Evolutionary conservation across 92 coral and sea anemone species (phyloP), one percentile per base, ranked within the genome.

Genomic region (Zoanthus sansibaricus): DNA sequence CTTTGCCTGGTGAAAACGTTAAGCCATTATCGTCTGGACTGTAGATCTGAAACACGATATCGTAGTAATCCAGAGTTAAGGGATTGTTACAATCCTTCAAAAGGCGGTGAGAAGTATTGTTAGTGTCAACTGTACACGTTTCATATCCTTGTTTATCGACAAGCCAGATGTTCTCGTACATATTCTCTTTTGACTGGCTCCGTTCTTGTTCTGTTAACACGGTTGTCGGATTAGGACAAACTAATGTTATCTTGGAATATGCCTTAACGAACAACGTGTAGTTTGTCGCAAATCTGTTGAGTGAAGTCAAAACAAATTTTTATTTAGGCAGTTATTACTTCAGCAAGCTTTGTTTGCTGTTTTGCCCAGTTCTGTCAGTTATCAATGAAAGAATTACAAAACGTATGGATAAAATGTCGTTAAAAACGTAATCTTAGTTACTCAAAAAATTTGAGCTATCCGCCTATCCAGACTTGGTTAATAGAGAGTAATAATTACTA

Each of bases 91-190:
- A 78, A 2, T 31, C 0, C 30, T 58, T 58, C 6, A 78, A 51
- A 3, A 7, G 5, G 25, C 52, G 33, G 51, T 78, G 21, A 12
- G 1, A 6, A 4, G 10, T 0, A 2, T 73, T 73, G 2, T 1
- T 77, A 0, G 4, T 9, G 51, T 77, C 8, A 11, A 56, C 71
- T 55, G 70, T 78, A 9, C 83, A 78, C 16, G 83, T 58, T 2
- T 78, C 71, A 25, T 78, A 78, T 18, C 83, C 71, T 7, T 78
- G 54, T 55, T 78, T 6, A 42, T 78, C 83, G 18, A 78, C 83
- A 3, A 56, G 69, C 83, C 71, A 78, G 6, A 78, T 58, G 83
- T 78, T 78, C 16, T 78, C 83, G 32, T 58, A 78, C 71, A 78
- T 55, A 14, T 6, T 78, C 21, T 78, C 83, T 7, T 16, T 55